Conservation (phyloP, 2,797 vertebrate genomes). For the Acanthornis magna region DNA sequence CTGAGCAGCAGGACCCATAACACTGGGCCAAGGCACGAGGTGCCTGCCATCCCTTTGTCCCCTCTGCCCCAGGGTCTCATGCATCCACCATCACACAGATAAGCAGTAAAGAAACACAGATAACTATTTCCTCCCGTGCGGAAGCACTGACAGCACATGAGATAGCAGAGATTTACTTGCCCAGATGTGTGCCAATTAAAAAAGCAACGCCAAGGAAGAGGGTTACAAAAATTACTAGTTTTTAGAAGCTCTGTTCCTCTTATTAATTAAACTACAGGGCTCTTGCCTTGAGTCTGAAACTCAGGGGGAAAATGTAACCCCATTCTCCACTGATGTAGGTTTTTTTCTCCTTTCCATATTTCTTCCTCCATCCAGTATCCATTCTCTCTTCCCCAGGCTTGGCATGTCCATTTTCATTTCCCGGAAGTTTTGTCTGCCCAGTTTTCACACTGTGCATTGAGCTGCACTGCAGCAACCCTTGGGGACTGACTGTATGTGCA, state of each 20-base stretch:
- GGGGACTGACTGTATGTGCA: neutral
- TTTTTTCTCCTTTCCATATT: neutral
- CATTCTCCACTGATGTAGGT: neutral
- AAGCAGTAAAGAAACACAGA: neutral
- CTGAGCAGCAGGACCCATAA: neutral
- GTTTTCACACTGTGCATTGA: neutral
- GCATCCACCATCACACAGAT: fast-evolving
- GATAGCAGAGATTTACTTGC: neutral
- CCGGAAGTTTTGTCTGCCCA: neutral
- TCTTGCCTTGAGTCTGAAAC: neutral
- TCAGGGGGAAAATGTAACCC: neutral
- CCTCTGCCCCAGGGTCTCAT: neutral
- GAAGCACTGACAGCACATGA: neutral
- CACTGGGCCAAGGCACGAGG: neutral
- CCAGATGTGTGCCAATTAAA: neutral
- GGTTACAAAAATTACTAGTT: neutral
- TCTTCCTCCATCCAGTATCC: neutral
- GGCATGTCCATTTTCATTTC: neutral
- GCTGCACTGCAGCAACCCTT: neutral
- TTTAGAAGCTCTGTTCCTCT: neutral
- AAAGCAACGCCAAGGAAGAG: neutral
- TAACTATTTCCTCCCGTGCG: neutral
- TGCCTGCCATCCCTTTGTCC: neutral
- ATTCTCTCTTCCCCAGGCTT: neutral
- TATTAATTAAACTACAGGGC: neutral